Base-by-base conservation (phyloP, 2,888 invertebrate species). In the Trichopria drosophilae region DNA sequence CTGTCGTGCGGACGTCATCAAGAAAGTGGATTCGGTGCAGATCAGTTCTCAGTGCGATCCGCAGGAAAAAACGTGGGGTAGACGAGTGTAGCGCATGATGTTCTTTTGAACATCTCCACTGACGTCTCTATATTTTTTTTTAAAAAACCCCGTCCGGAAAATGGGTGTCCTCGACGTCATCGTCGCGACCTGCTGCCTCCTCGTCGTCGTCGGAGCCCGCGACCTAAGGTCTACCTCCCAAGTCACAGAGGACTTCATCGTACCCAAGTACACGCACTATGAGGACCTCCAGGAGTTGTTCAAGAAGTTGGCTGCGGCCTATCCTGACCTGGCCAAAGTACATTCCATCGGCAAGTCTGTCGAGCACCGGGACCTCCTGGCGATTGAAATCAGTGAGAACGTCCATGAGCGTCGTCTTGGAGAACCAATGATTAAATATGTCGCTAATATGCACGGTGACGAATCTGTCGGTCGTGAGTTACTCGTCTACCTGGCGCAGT, bases 391-490 rank as follows among this genome's bases (percentile, higher is more conserved):
- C 52, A 85, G 87, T 41, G 82, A 85, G 62, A 86, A 88, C 76
- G 86, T 87, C 23, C 67, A 75, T 47, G 68, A 77, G 63, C 72
- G 83, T 66, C 78, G 81, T 75, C 74, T 83, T 69, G 78, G 83
- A 12, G 85, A 90, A 62, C 96, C 96, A 0, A 91, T 93, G 81
- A 88, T 96, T 62, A 96, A 96, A 71, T 92, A 89, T 78, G 89
- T 96, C 51, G 95, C 89, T 9, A 96, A 96, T 69, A 96, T 97
- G 94, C 95, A 97, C 71, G 96, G 96, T 3, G 95, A 96, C 70
- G 96, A 96, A 76, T 82, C 90, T 1, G 82, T 96, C 16, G 96
- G 95, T 0, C 79, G 94, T 29, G 86, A 95, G 72, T 72, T 95
- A 58, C 78, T 93, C 61, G 78, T 98, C 41, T 88, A 86, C 71